A percentile compares a stretch with the other conserved stretches of the same genome.
These are phyloP conservation scores for Anorthoa munda DNA, from an alignment of 2,888 invertebrate species.

Conservation along the genomic window DNA sequence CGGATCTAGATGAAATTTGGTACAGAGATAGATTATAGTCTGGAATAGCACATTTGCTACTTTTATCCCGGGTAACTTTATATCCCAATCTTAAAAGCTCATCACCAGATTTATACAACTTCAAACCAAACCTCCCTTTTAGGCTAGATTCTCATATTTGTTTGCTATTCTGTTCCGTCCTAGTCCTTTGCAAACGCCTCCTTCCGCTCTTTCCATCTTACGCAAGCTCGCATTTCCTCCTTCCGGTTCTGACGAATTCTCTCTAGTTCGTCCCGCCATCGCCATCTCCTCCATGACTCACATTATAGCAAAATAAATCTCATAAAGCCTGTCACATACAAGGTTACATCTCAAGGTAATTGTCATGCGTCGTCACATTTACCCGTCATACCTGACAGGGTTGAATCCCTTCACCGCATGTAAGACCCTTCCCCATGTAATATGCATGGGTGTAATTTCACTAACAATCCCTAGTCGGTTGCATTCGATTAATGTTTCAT, in stretches of 20 bases:
- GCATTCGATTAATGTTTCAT: constrained; percentile 80
- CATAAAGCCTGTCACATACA: neutral
- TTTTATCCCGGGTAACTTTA: no score
- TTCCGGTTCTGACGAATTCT: neutral
- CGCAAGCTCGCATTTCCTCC: neutral
- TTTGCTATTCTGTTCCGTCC: no score
- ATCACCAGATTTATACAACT: no score
- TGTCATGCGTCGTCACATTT: constrained; percentile 41
- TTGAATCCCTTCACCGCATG: constrained; percentile 52
- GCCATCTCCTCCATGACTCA: neutral
- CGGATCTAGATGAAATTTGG: no score
- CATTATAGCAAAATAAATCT: neutral
- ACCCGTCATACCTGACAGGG: constrained; percentile 28
- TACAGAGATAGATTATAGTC: no score
- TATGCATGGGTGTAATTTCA: constrained; percentile 79
- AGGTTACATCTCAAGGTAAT: constrained; percentile 18
- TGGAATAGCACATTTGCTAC: no score
- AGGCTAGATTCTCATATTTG: no score
- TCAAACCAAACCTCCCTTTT: no score
- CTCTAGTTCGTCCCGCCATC: neutral
- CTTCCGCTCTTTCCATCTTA: neutral
- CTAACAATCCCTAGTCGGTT: constrained; percentile 69
- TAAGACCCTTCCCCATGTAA: constrained; percentile 68
- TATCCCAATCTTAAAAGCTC: no score
- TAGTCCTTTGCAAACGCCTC: no score